Evolutionary conservation across 2,113 vertebrate genomes (phyloP).

Genomic region (Mobula hypostoma): DNA sequence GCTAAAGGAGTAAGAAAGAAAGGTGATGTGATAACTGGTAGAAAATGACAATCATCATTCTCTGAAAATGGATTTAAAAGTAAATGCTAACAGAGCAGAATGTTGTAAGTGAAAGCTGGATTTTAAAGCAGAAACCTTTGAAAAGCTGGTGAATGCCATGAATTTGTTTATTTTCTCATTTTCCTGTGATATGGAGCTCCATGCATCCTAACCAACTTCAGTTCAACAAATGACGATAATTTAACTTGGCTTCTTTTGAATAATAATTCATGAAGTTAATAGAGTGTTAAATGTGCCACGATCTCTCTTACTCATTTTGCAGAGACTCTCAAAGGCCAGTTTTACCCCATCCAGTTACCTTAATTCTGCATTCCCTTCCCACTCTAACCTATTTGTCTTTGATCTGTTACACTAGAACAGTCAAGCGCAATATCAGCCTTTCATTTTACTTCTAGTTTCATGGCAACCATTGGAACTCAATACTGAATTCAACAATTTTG

Average conservation of each 20-base stretch:
- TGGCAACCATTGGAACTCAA: too few species aligned
- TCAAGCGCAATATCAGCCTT: too few species aligned
- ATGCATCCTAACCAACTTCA: not conserved
- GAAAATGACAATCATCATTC: not conserved
- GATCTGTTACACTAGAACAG: too few species aligned
- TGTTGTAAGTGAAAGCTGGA: not conserved
- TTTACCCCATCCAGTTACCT: not conserved
- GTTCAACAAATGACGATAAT: not conserved
- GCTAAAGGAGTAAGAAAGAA: not conserved
- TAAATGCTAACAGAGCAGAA: not conserved
- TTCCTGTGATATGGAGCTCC: not conserved
- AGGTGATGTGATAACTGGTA: not conserved
- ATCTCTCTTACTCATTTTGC: not conserved
- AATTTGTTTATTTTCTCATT: not conserved
- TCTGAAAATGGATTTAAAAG: not conserved
- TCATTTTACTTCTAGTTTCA: too few species aligned
- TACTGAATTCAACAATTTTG: too few species aligned
- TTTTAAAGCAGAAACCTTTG: not conserved
- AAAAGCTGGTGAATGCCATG: not conserved
- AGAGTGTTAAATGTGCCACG: not conserved
- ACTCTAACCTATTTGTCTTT: too few species aligned
- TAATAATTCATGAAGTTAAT: not conserved
- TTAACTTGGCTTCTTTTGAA: not conserved
- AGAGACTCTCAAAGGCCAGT: not conserved
- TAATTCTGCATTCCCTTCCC: too few species aligned